phyloP scores from a whole-genome alignment of 1,140 invertebrate genomes.

The Palaemon carinicauda region DNA sequence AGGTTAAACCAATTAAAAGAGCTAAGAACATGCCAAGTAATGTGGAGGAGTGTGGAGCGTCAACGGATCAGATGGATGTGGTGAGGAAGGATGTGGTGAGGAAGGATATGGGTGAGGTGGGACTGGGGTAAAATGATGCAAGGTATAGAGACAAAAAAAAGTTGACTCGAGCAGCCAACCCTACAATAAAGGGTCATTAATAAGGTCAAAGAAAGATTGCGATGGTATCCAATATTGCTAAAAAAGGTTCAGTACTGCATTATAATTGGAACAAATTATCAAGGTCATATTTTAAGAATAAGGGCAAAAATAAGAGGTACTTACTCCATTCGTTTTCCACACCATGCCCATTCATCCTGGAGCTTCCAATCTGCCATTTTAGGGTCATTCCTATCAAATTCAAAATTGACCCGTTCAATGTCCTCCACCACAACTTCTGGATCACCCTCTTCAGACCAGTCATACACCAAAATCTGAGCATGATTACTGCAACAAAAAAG shows the following conservation, averaged over 20 bases:
- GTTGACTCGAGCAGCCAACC: no score
- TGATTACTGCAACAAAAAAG: slow-evolving; percentile 67
- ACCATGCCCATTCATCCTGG: slow-evolving; percentile 71
- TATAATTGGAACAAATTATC: neutral
- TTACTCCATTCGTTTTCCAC: slow-evolving; percentile 68
- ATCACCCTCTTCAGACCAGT: slow-evolving; percentile 83
- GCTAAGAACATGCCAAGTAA: no score
- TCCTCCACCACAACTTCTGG: slow-evolving; percentile 85
- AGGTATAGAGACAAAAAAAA: no score
- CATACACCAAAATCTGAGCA: slow-evolving; percentile 82
- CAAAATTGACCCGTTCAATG: slow-evolving; percentile 83
- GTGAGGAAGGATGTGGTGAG: no score
- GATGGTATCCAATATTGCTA: neutral
- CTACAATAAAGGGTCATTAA: no score
- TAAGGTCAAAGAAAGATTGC: no score
- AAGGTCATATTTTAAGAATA: neutral
- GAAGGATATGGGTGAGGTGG: no score
- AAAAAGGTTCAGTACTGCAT: no score
- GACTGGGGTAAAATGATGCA: no score
- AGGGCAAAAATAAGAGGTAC: slow-evolving; percentile 35
- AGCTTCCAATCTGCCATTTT: slow-evolving; percentile 79
- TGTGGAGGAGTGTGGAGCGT: no score
- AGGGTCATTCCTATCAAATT: slow-evolving; percentile 67
- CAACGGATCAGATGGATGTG: no score
- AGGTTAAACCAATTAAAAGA: no score